Evolutionary conservation across 1,140 invertebrate species (phyloP).

Genomic region (Trissolcus basalis): DNA sequence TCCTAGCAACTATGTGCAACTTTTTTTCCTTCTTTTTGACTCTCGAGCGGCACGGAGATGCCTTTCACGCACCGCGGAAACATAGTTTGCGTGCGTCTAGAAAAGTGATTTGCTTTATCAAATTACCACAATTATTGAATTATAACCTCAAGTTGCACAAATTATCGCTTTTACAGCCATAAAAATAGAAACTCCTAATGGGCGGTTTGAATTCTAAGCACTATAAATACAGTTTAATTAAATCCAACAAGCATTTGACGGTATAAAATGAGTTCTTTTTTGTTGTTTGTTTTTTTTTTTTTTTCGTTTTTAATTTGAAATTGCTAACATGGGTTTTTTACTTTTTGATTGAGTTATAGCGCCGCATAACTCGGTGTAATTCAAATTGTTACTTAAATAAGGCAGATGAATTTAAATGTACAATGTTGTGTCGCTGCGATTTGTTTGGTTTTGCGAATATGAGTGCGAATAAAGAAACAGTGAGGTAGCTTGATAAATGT

Average conservation of each 20-base stretch:
- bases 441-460: neutral
- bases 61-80: constrained; percentile 15
- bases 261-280: no score
- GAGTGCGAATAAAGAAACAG: constrained; percentile 1
- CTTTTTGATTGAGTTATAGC: no score
- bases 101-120: constrained; percentile 20
- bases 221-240: no score
- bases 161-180: neutral
- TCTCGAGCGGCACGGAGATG: neutral
- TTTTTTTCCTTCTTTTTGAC: constrained; percentile 4
- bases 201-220: no score
- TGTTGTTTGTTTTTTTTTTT: no score
- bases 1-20: constrained; percentile 11
- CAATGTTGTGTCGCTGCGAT: no score
- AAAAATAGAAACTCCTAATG: neutral
- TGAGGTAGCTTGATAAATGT: constrained; percentile 31
- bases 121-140: constrained; percentile 20
- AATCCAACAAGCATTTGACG: no score
- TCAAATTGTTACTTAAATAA: neutral
- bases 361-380: no score
- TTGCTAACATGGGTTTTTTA: neutral
- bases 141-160: neutral
- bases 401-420: neutral
- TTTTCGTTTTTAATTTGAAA: neutral
- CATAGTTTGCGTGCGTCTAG: constrained; percentile 5